These are phyloP conservation scores for Megaceryle alcyon DNA, from an alignment of 2,797 vertebrate genomes.

Conservation along the genomic window DNA sequence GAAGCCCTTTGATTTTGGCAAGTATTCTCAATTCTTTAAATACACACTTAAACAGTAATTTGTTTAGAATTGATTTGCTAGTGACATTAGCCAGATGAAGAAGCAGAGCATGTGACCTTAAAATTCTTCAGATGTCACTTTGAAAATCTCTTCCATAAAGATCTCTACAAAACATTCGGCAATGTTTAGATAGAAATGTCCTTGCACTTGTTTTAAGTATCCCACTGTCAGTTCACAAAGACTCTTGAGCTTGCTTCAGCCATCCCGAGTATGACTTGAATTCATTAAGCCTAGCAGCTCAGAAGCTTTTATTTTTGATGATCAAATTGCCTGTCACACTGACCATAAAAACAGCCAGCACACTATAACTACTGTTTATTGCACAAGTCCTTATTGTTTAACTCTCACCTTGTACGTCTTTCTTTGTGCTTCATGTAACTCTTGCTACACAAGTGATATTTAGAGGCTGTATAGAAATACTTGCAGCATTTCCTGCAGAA, in stretches of 20 bases:
- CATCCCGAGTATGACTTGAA: neutral
- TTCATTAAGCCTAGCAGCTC: neutral
- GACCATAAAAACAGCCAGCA: neutral
- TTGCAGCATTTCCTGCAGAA: neutral
- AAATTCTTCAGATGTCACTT: slow-evolving; percentile 17
- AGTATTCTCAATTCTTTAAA: neutral
- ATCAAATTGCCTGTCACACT: neutral
- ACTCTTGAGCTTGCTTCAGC: neutral
- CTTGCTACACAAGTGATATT: neutral
- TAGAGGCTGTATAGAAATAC: neutral
- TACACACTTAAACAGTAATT: neutral
- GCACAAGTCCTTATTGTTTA: neutral
- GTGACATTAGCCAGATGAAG: slow-evolving; percentile 18
- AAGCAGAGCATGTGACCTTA: neutral
- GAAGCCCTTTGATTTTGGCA: neutral
- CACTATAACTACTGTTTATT: neutral
- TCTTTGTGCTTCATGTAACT: neutral
- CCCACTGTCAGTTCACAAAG: neutral
- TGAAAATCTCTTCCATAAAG: neutral
- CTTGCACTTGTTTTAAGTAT: neutral
- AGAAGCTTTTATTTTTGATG: neutral
- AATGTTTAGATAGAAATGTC: neutral
- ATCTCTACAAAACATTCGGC: neutral
- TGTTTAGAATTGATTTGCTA: neutral
- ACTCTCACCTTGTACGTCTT: neutral